A percentile compares a stretch with the other conserved stretches of the same genome.
phyloP scores from a whole-genome alignment of 2,888 invertebrate species.

The Chrysomela aeneicollis region DNA sequence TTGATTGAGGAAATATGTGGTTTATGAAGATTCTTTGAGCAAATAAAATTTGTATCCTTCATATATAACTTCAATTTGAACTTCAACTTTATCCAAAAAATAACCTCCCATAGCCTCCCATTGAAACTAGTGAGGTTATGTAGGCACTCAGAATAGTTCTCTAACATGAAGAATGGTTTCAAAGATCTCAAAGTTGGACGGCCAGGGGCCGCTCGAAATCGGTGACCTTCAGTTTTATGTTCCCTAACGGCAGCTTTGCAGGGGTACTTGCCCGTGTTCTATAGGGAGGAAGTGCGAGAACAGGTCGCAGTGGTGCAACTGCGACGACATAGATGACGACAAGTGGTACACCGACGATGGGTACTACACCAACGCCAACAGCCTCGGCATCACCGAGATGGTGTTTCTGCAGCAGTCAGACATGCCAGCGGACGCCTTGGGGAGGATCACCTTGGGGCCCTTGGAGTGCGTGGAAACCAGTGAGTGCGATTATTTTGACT shows the following conservation, averaged over 20 bases:
- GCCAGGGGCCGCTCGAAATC: neutral
- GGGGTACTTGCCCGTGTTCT: conserved; percentile 78
- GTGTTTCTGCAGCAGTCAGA: conserved; percentile 88
- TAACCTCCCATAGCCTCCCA: too few relatives aligned
- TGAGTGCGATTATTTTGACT: conserved; percentile 62
- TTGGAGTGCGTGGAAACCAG: conserved; percentile 95
- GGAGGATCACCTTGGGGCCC: conserved; percentile 88
- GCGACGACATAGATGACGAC: conserved; percentile 81
- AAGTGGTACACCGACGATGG: conserved; percentile 93
- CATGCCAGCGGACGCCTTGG: conserved; percentile 82
- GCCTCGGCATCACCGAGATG: conserved; percentile 90
- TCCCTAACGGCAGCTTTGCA: conserved; percentile 53
- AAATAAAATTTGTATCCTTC: too few relatives aligned
- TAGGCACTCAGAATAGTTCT: too few relatives aligned
- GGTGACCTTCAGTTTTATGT: conserved; percentile 32
- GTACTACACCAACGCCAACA: conserved; percentile 78
- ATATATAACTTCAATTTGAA: too few relatives aligned
- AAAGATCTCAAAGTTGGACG: conserved; percentile 5
- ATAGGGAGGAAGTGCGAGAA: conserved; percentile 84
- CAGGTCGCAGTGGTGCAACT: conserved; percentile 86
- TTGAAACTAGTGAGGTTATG: too few relatives aligned
- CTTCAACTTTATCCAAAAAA: too few relatives aligned
- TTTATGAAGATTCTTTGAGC: too few relatives aligned
- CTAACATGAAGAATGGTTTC: too few relatives aligned
- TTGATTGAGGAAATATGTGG: too few relatives aligned